Conservation (phyloP, 2,113 vertebrate genomes). For the Danio rerio region GRCz12tu NC_133180.1:10910001-10910500, state of each 20-base stretch:
- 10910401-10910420: conserved; percentile 58
- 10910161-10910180: too few relatives aligned
- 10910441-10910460: conserved; percentile 64
- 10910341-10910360: conserved; percentile 45
- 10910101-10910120: too few relatives aligned
- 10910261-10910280: background rate
- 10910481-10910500: background rate
- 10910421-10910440: conserved; percentile 59
- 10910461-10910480: conserved; percentile 65
- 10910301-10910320: background rate
- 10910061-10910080: too few relatives aligned
- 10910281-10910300: conserved; percentile 40
- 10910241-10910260: background rate
- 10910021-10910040: too few relatives aligned
- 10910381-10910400: conserved; percentile 59
- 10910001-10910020: too few relatives aligned
- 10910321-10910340: background rate
- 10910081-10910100: too few relatives aligned
- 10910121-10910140: too few relatives aligned
- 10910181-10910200: background rate
- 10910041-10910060: too few relatives aligned
- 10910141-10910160: too few relatives aligned
- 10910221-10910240: background rate
- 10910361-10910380: conserved; percentile 54
- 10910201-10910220: conserved; percentile 2